These are phyloP conservation scores for Archegozetes longisetosus DNA, from an alignment of 1,140 invertebrate species.

Conservation along the genomic window DNA sequence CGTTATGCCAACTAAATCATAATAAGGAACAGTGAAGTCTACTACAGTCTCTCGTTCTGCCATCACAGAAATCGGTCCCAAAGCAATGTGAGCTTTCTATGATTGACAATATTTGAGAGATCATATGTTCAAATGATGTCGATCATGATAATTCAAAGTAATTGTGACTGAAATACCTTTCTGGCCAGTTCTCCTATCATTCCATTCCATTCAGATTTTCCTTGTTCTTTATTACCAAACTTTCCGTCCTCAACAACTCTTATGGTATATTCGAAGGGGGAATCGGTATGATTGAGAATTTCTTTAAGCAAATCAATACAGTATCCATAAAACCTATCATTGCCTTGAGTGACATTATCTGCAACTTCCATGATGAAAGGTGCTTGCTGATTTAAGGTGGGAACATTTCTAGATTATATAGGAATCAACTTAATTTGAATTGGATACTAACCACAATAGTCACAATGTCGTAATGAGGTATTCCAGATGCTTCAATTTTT, in stretches of 20 bases:
- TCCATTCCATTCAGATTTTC: constrained; percentile 62
- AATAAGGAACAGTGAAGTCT: constrained; percentile 87
- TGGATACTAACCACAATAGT: constrained; percentile 15
- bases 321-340: constrained; percentile 58
- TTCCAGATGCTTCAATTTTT: constrained; percentile 1
- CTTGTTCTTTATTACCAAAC: constrained; percentile 53
- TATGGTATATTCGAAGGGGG: constrained; percentile 71
- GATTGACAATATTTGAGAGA: not conserved
- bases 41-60: constrained; percentile 84
- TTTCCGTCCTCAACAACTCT: constrained; percentile 53
- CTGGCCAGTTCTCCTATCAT: constrained; percentile 77
- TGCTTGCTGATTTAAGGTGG: constrained; percentile 23
- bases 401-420: too few species aligned
- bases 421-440: too few species aligned
- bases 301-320: constrained; percentile 78
- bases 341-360: constrained; percentile 23
- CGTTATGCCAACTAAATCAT: constrained; percentile 82
- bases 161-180: constrained; percentile 43
- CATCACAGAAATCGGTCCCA: constrained; percentile 77
- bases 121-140: constrained; percentile 6
- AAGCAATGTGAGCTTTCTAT: constrained; percentile 64
- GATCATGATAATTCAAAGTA: not conserved
- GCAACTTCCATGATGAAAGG: constrained; percentile 22
- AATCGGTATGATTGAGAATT: constrained; percentile 36
- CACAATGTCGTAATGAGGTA: constrained; percentile 14